phyloP scores from a whole-genome alignment of 2,113 vertebrate species.

The Bothrops jararaca region DNA sequence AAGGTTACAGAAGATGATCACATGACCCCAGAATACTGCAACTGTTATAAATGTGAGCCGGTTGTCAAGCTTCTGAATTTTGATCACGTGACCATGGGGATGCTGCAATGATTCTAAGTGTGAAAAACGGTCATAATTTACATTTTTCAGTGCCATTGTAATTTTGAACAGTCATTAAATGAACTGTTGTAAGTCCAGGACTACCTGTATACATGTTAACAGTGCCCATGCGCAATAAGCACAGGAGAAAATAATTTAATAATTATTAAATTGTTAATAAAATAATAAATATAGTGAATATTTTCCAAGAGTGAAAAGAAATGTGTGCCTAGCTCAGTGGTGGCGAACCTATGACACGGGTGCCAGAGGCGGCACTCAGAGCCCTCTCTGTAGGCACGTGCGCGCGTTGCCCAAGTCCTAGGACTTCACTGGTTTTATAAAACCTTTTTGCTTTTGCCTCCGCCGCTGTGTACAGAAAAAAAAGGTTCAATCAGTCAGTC shows the following conservation, averaged over 20 bases:
- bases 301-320: background rate
- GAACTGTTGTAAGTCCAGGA: background rate
- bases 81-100: background rate
- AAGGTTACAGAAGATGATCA: background rate
- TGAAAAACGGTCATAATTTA: background rate
- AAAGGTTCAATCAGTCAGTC: too few relatives aligned
- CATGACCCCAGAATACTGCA: background rate
- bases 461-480: too few relatives aligned
- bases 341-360: too few relatives aligned
- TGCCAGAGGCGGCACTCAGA: too few relatives aligned
- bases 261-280: background rate
- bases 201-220: background rate
- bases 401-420: too few relatives aligned
- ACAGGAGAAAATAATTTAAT: background rate
- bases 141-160: background rate
- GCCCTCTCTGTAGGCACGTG: too few relatives aligned
- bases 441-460: too few relatives aligned
- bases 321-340: background rate
- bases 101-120: background rate
- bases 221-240: background rate
- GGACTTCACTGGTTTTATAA: too few relatives aligned
- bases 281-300: background rate
- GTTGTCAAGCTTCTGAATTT: background rate
- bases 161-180: background rate
- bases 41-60: background rate